Evolutionary conservation across 1,140 invertebrate genomes (phyloP).

Genomic region (Pollicipes pollicipes): DNA sequence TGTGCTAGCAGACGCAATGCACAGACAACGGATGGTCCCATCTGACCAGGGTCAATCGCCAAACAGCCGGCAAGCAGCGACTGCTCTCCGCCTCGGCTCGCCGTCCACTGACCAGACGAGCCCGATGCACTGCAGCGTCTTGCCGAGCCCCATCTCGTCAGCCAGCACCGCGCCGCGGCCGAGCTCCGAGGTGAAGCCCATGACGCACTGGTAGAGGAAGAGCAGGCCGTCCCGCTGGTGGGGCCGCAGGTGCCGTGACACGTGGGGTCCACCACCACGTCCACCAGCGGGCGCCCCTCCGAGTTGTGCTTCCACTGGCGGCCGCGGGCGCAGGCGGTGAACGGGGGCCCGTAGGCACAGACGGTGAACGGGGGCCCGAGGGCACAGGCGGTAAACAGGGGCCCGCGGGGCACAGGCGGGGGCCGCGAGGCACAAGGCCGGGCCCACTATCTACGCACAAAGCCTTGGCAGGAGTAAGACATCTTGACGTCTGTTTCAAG

Average conservation of each 20-base stretch:
- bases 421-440: background rate
- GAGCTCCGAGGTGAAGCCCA: conserved; percentile 39
- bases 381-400: too few relatives aligned
- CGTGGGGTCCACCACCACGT: conserved; percentile 41
- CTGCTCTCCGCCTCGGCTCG: too few relatives aligned
- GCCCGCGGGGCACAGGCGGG: too few relatives aligned
- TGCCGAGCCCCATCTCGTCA: conserved; percentile 74
- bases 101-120: conserved; percentile 42
- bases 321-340: conserved; percentile 12
- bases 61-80: too few relatives aligned
- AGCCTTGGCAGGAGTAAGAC: background rate
- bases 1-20: too few relatives aligned
- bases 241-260: conserved; percentile 38
- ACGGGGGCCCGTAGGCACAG: too few relatives aligned
- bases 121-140: conserved; percentile 62
- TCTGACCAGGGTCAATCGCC: too few relatives aligned
- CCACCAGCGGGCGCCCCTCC: conserved; percentile 24
- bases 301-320: conserved; percentile 32
- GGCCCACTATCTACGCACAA: conserved; percentile 6
- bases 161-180: conserved; percentile 49
- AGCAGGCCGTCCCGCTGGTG: conserved; percentile 47
- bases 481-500: background rate
- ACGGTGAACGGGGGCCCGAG: too few relatives aligned
- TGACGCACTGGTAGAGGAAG: conserved; percentile 49
- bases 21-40: too few relatives aligned